phyloP scores from a whole-genome alignment of 2,113 vertebrate species.

The Mionectes macconnelli region DNA sequence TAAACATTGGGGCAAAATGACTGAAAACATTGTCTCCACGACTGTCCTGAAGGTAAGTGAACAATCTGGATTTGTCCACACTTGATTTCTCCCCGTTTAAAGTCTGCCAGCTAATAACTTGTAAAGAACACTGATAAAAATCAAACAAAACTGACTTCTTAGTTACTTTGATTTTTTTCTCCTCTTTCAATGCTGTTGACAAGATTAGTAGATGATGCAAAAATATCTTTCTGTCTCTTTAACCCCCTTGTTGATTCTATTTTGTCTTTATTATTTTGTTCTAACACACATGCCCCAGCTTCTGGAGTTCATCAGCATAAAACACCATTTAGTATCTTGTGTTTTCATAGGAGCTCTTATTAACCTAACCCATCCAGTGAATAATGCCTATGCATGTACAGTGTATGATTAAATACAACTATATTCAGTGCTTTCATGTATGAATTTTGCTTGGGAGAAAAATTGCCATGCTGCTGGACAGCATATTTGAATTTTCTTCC shows the following conservation, averaged over 20 bases:
- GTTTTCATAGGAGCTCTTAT: neutral
- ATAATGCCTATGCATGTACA: neutral
- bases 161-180: neutral
- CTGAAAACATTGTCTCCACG: neutral
- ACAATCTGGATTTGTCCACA: neutral
- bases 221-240: neutral
- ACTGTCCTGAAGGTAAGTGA: neutral
- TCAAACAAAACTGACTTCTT: neutral
- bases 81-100: neutral
- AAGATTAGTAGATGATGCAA: neutral
- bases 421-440: neutral
- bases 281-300: neutral
- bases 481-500: constrained; percentile 35
- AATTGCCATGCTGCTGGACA: constrained; percentile 9
- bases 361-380: neutral
- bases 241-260: neutral
- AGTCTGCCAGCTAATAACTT: neutral
- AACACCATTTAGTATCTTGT: neutral
- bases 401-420: neutral
- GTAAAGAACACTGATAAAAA: neutral
- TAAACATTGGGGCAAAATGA: neutral
- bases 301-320: constrained; percentile 42
- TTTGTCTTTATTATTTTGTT: constrained; percentile 4
- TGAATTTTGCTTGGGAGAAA: constrained; percentile 27
- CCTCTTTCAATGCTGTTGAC: neutral